Evolutionary conservation across 1,140 invertebrate genomes (phyloP), one percentile per base, ranked within the genome.

Genomic region (Aethina tumida): DNA sequence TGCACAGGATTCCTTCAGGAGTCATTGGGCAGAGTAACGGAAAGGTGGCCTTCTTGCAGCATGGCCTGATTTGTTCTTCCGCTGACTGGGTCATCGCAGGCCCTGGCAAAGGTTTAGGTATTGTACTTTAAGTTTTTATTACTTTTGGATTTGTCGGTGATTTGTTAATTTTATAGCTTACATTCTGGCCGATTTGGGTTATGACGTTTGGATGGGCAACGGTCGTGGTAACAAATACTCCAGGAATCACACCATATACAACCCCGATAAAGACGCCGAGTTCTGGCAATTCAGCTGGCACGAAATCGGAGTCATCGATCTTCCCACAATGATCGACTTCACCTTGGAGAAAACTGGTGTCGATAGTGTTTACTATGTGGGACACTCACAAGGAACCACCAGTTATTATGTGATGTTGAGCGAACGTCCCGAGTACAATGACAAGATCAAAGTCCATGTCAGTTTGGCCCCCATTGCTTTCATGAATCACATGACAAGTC

Each of bases 191-290:
- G 75, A 82, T 57, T 60, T 60, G 38, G 81, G 81, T 17, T 87
- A 74, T 46, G 83, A 87, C 52, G 81, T 87, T 0, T 84, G 79
- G 78, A 52, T 82, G 39, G 75, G 74, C 0, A 83, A 84, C 51
- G 60, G 63, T 4, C 62, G 81, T 25, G 79, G 79, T 0, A 81
- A 72, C 41, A 61, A 57, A 15, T 78, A 80, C 48, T 74, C 71
- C 1, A 56, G 54, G 9, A 57, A 57, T 8, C 70, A 73, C 50
- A 41, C 48, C 2, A n/a, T n/a, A n/a, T n/a, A n/a, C n/a, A n/a
- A n/a, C n/a, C n/a, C n/a, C n/a, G n/a, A n/a, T n/a, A n/a, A n/a
- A n/a, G n/a, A 72, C 35, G 58, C 63, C 8, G 56, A 71, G 25
- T 88, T 77, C 50, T 88, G 82, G 83, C 54, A 74, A 34, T 87